These are phyloP conservation scores for Chaenodraco wilsoni DNA, from an alignment of 2,797 vertebrate species.

Conservation along the genomic window DNA sequence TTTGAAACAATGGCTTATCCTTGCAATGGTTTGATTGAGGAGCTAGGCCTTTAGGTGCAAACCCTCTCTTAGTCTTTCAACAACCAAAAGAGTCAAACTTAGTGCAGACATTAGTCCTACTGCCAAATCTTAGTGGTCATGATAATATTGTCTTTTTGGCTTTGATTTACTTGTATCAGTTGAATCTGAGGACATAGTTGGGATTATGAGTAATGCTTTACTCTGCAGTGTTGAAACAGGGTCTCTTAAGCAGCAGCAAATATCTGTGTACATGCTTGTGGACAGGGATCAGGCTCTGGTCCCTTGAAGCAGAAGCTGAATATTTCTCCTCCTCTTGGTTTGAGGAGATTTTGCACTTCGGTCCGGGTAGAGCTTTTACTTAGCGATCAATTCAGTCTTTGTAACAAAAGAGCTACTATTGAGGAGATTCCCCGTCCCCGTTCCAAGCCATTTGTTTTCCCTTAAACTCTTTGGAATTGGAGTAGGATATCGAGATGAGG, in stretches of 20 bases:
- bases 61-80: slow-evolving; percentile 1
- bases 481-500: slow-evolving; percentile 56
- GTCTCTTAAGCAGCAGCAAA: slow-evolving; percentile 62
- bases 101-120: slow-evolving; percentile 12
- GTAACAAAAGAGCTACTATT: slow-evolving; percentile 22
- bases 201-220: slow-evolving; percentile 37
- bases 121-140: slow-evolving; percentile 4
- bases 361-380: slow-evolving; percentile 32
- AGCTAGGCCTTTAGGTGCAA: not conserved
- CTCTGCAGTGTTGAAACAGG: slow-evolving; percentile 51
- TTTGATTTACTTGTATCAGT: slow-evolving; percentile 26
- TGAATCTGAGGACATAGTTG: slow-evolving; percentile 32
- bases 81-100: slow-evolving; percentile 11
- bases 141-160: slow-evolving; percentile 18
- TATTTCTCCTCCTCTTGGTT: slow-evolving; percentile 7
- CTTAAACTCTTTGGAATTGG: slow-evolving; percentile 33
- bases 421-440: not conserved
- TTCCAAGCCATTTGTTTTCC: slow-evolving; percentile 26
- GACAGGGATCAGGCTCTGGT: slow-evolving; percentile 27
- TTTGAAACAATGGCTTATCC: not conserved
- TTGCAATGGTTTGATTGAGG: not conserved
- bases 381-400: slow-evolving; percentile 51
- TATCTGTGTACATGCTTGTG: slow-evolving; percentile 56
- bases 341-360: slow-evolving; percentile 11
- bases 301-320: slow-evolving; percentile 40